A percentile compares a stretch with the other conserved stretches of the same genome.
Conservation (phyloP, 2,888 invertebrate species). For the Eristalis pertinax region DNA sequence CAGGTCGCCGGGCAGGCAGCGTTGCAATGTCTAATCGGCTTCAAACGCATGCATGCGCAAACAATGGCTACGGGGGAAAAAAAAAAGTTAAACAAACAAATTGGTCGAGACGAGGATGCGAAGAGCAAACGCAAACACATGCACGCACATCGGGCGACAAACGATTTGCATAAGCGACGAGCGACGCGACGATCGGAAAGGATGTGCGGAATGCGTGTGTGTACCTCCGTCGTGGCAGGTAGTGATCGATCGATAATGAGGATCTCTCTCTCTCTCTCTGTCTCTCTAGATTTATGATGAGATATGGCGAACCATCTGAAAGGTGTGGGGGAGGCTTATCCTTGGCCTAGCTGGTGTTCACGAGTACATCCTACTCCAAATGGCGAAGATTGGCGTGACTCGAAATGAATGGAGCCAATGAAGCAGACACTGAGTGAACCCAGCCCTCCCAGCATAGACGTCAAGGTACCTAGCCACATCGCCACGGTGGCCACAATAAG, state of each 20-base stretch:
- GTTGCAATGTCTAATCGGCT: background rate
- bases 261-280: too few species aligned
- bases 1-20: background rate
- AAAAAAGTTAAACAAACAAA: slow-evolving; percentile 41
- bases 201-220: background rate
- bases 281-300: too few species aligned
- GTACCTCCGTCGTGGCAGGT: background rate
- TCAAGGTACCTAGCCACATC: too few species aligned
- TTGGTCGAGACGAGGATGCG: slow-evolving; percentile 9
- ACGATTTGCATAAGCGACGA: slow-evolving; percentile 39
- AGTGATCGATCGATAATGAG: background rate
- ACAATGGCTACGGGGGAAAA: background rate
- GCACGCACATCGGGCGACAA: background rate
- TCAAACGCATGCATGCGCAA: background rate
- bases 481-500: too few species aligned
- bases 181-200: slow-evolving; percentile 19
- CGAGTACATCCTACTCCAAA: too few species aligned
- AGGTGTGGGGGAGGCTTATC: too few species aligned
- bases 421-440: too few species aligned
- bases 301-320: too few species aligned
- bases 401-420: too few species aligned
- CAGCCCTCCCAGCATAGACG: too few species aligned
- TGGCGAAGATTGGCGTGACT: too few species aligned
- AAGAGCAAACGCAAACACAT: background rate
- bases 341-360: too few species aligned